Evolutionary conservation across 2,888 invertebrate species (phyloP).

Genomic region (Branchipolynoe longqiensis): DNA sequence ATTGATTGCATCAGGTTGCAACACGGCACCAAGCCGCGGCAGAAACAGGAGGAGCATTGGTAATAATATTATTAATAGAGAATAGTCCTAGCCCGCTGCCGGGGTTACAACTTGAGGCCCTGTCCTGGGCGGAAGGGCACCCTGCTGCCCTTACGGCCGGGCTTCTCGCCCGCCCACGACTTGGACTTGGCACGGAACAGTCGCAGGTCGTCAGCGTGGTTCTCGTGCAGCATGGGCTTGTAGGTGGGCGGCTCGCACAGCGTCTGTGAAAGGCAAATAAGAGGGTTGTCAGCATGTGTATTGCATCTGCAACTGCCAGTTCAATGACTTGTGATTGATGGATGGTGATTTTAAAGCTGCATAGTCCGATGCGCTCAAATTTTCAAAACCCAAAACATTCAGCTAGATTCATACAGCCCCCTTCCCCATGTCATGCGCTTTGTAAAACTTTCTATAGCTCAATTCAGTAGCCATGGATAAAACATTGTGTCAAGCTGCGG

Average conservation of each 20-base stretch:
- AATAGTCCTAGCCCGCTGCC: neutral
- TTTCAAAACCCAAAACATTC: too few relatives aligned
- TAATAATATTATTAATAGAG: neutral
- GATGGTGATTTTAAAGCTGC: too few relatives aligned
- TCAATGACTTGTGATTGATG: too few relatives aligned
- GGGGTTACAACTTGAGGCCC: slow-evolving; percentile 46
- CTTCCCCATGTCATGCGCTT: too few relatives aligned
- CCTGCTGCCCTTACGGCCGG: slow-evolving; percentile 18
- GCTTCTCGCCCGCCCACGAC: slow-evolving; percentile 74
- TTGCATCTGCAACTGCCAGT: neutral
- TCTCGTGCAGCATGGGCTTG: slow-evolving; percentile 92
- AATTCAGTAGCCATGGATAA: too few relatives aligned
- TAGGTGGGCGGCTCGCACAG: slow-evolving; percentile 88
- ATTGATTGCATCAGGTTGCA: slow-evolving; percentile 51
- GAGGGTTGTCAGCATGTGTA: neutral
- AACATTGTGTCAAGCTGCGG: too few relatives aligned
- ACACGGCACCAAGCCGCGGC: too few relatives aligned
- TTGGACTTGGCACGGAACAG: slow-evolving; percentile 90
- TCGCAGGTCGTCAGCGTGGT: slow-evolving; percentile 87
- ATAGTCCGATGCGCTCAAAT: too few relatives aligned
- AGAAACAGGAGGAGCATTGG: too few relatives aligned
- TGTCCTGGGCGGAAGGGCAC: slow-evolving; percentile 50
- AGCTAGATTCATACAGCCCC: too few relatives aligned
- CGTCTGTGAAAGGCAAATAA: neutral
- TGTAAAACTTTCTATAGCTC: too few relatives aligned